Conservation (phyloP, 2,888 invertebrate species). For the Incurvaria masculella region DNA sequence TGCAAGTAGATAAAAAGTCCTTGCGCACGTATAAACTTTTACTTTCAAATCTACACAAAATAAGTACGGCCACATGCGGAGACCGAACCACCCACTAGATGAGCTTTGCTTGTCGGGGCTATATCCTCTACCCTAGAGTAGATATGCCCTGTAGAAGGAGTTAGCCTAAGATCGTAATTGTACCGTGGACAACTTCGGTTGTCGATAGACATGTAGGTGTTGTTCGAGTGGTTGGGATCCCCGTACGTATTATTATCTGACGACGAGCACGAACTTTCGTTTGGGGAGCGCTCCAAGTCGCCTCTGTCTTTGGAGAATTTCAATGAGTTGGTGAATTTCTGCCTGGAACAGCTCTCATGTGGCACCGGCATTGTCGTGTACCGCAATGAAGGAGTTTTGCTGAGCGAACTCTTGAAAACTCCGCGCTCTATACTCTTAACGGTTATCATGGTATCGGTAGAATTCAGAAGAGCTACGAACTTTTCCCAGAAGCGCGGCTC, state of each 20-base stretch:
- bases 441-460: slow-evolving; percentile 54
- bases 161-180: slow-evolving; percentile 54
- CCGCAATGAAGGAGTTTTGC: slow-evolving; percentile 47
- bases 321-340: slow-evolving; percentile 50
- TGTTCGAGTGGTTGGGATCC: slow-evolving; percentile 62
- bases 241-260: slow-evolving; percentile 59
- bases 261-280: slow-evolving; percentile 53
- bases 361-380: slow-evolving; percentile 57
- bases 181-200: slow-evolving; percentile 52
- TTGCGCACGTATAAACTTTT: too few species aligned
- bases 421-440: slow-evolving; percentile 43
- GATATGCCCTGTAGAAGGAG: slow-evolving; percentile 51
- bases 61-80: slow-evolving; percentile 47
- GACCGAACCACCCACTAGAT: slow-evolving; percentile 30
- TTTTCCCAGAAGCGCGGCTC: slow-evolving; percentile 86
- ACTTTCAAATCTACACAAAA: slow-evolving; percentile 43
- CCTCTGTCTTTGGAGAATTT: slow-evolving; percentile 42
- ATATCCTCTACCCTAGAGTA: slow-evolving; percentile 53
- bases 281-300: slow-evolving; percentile 52
- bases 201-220: slow-evolving; percentile 68
- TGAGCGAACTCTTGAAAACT: slow-evolving; percentile 51
- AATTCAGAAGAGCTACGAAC: slow-evolving; percentile 74
- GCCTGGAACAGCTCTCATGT: slow-evolving; percentile 56
- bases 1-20: slow-evolving; percentile 4
- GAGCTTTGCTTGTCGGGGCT: slow-evolving; percentile 26